Evolutionary conservation across 2,888 invertebrate genomes (phyloP).

Genomic region (Hydroisotoma schaefferi): DNA sequence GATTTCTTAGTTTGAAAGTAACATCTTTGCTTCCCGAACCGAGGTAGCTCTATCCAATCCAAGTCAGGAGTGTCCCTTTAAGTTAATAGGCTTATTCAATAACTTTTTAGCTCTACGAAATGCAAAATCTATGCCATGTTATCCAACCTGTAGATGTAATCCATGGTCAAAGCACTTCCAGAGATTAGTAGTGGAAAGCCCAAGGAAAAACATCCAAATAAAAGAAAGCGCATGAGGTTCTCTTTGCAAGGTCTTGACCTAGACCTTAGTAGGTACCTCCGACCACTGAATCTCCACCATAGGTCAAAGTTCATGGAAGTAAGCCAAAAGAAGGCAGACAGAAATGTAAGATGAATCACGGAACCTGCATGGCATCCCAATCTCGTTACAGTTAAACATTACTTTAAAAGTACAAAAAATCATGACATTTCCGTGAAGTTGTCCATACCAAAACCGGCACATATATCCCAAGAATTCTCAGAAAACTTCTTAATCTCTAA

Average conservation of each 20-base stretch:
- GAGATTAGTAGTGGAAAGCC: constrained; percentile 21
- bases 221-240: constrained; percentile 19
- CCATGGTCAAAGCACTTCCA: constrained; percentile 11
- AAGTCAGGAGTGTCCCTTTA: constrained; percentile 10
- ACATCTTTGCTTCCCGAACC: constrained; percentile 25
- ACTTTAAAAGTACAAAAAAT: neutral
- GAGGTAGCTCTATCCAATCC: constrained; percentile 15
- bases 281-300: constrained; percentile 23
- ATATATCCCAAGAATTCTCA: too few relatives aligned
- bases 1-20: constrained; percentile 22
- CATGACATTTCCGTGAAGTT: too few relatives aligned
- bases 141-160: constrained; percentile 18
- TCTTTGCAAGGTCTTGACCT: constrained; percentile 11
- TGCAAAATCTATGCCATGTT: neutral
- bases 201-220: constrained; percentile 27
- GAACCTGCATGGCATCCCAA: constrained; percentile 11
- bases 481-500: constrained; percentile 2
- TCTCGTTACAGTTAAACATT: neutral
- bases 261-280: constrained; percentile 13
- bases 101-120: neutral
- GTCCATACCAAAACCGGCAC: too few relatives aligned
- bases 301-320: constrained; percentile 32
- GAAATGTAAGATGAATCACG: constrained; percentile 25
- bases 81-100: neutral
- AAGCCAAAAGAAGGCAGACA: constrained; percentile 31